Conservation (phyloP, 2,888 invertebrate genomes). For the Cacoxenus indagator region DNA sequence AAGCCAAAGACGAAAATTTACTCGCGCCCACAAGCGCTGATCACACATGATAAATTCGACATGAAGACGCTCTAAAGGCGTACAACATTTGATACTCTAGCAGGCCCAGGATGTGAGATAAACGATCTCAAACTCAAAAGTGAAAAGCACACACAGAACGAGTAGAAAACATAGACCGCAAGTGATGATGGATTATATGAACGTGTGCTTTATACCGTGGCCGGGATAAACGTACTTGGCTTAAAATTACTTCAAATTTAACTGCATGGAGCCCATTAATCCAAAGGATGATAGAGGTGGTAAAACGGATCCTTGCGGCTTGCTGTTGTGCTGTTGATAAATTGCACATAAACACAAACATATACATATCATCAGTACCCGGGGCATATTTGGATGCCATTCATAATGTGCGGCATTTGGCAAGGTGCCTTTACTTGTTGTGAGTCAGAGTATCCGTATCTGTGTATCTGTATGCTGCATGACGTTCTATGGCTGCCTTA, state of each 20-base stretch:
- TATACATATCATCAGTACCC: background rate
- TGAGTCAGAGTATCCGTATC: background rate
- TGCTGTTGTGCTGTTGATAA: constrained; percentile 22
- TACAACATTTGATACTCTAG: constrained; percentile 15
- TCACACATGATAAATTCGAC: constrained; percentile 6
- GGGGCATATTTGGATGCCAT: background rate
- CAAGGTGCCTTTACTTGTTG: background rate
- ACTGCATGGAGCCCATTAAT: constrained; percentile 7
- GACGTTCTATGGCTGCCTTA: background rate
- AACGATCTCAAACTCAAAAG: constrained; percentile 12
- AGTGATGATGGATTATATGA: constrained; percentile 62
- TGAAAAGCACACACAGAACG: background rate
- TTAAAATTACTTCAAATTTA: background rate
- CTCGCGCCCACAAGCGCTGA: background rate
- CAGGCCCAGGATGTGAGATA: background rate
- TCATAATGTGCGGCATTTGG: background rate
- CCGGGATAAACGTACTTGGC: background rate
- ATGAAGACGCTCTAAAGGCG: background rate
- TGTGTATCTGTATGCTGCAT: background rate
- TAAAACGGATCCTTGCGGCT: constrained; percentile 4
- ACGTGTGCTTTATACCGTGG: constrained; percentile 53
- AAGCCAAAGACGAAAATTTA: background rate
- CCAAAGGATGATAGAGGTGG: constrained; percentile 12
- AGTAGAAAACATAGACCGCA: constrained; percentile 8
- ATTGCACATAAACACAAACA: background rate